phyloP scores from a whole-genome alignment of 1,140 invertebrate genomes.

The Magallana angulata region DNA sequence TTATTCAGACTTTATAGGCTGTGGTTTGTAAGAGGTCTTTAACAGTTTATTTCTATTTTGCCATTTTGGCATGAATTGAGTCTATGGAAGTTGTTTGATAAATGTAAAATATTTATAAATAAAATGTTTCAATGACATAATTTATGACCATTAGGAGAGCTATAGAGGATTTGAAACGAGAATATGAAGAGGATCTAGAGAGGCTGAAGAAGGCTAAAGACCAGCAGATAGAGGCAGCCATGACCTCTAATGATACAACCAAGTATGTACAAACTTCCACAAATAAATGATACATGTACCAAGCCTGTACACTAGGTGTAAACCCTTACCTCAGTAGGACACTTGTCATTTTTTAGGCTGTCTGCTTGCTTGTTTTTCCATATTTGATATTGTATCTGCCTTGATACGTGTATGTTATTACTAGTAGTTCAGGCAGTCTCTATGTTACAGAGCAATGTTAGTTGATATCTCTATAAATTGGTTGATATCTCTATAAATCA shows the following conservation, averaged over 20 bases:
- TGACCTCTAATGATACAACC: constrained; percentile 70
- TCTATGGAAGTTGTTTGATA: too few species aligned
- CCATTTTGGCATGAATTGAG: too few species aligned
- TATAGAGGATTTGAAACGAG: constrained; percentile 64
- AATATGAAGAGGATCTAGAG: constrained; percentile 71
- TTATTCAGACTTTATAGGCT: too few species aligned
- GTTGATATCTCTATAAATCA: too few species aligned
- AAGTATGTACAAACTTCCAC: constrained; percentile 58
- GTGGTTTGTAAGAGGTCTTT: too few species aligned
- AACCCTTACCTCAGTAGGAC: too few species aligned
- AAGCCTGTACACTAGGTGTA: too few species aligned
- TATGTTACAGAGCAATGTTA: constrained; percentile 72
- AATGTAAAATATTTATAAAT: not conserved
- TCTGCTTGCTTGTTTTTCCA: too few species aligned
- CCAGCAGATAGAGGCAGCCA: constrained; percentile 70
- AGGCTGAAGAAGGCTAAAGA: constrained; percentile 69
- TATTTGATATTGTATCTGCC: too few species aligned
- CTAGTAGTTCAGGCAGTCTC: constrained; percentile 66
- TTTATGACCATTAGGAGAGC: constrained; percentile 49
- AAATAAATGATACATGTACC: not conserved
- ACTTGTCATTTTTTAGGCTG: too few species aligned
- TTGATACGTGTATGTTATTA: too few species aligned
- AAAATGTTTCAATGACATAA: not conserved
- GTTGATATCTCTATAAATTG: not conserved
- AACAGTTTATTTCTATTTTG: too few species aligned